These are phyloP conservation scores for Megastigmus dorsalis DNA, from an alignment of 2,888 invertebrate genomes.

Conservation along the genomic window DNA sequence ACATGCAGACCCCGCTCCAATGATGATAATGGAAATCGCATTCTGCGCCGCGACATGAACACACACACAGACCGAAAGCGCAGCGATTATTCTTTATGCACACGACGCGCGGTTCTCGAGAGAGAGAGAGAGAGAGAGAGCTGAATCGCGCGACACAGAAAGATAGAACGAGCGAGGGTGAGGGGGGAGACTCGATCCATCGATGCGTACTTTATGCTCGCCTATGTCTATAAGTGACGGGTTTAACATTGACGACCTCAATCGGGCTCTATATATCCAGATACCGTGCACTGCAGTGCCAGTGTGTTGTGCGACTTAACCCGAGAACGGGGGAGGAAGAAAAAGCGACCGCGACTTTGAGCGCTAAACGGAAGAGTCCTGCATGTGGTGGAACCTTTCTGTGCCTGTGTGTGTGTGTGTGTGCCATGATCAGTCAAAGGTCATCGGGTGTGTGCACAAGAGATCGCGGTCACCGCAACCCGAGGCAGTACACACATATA, in stretches of 20 bases:
- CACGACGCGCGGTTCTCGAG: background rate
- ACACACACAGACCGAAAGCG: too few species aligned
- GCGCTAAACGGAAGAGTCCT: too few species aligned
- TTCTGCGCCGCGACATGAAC: conserved; percentile 54
- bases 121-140: conserved; percentile 32
- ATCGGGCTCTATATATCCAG: conserved; percentile 56
- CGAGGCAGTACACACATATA: background rate
- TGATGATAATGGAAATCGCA: conserved; percentile 64
- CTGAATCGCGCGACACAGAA: too few species aligned
- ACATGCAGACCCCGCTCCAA: conserved; percentile 63
- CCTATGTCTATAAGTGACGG: conserved; percentile 60
- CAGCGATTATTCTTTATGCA: conserved; percentile 51
- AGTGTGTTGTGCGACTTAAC: background rate
- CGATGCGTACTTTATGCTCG: too few species aligned
- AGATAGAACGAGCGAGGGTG: too few species aligned
- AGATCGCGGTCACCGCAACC: background rate
- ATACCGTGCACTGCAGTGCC: too few species aligned
- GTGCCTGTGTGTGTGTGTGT: background rate
- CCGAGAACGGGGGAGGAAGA: conserved; percentile 61
- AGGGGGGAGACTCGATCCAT: background rate
- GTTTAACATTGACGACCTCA: conserved; percentile 62
- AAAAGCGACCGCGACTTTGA: conserved; percentile 34
- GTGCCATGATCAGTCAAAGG: conserved; percentile 57
- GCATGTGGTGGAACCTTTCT: too few species aligned
- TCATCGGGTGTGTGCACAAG: conserved; percentile 57